phyloP scores from a whole-genome alignment of 1,140 invertebrate genomes.

The Ridgeia piscesae region DNA sequence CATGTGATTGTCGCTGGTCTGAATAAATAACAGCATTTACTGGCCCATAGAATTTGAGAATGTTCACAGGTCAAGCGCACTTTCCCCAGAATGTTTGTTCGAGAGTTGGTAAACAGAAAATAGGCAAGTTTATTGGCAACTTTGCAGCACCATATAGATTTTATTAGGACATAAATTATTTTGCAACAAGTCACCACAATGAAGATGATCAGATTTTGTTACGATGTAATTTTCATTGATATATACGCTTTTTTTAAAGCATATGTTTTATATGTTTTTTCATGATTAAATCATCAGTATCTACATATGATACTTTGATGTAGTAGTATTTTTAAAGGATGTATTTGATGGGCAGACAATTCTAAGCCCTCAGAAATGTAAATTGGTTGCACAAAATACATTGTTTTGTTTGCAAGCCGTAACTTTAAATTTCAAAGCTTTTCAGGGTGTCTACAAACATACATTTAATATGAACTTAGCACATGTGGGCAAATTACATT shows the following conservation, averaged over 20 bases:
- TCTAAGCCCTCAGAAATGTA: background rate
- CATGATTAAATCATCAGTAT: background rate
- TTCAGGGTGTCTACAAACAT: background rate
- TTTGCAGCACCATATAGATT: background rate
- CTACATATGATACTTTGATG: background rate
- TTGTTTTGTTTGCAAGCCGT: background rate
- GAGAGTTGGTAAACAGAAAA: background rate
- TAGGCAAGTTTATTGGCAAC: background rate
- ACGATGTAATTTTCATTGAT: background rate
- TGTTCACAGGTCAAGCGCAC: background rate
- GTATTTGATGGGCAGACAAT: background rate
- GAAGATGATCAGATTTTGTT: background rate
- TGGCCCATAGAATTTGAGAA: background rate
- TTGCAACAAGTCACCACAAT: background rate
- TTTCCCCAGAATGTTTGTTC: conserved; percentile 1
- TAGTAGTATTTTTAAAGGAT: background rate
- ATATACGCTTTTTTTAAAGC: background rate
- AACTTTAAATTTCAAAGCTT: background rate
- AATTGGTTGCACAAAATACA: background rate
- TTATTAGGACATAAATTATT: background rate
- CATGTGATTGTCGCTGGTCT: background rate
- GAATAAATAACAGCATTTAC: background rate
- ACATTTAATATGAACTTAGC: background rate
- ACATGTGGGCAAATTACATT: too few species aligned
- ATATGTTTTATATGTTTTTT: background rate